Evolutionary conservation across 2,888 invertebrate species (phyloP), one percentile per base, ranked within the genome.

Genomic region (Xanthorhoe designata): DNA sequence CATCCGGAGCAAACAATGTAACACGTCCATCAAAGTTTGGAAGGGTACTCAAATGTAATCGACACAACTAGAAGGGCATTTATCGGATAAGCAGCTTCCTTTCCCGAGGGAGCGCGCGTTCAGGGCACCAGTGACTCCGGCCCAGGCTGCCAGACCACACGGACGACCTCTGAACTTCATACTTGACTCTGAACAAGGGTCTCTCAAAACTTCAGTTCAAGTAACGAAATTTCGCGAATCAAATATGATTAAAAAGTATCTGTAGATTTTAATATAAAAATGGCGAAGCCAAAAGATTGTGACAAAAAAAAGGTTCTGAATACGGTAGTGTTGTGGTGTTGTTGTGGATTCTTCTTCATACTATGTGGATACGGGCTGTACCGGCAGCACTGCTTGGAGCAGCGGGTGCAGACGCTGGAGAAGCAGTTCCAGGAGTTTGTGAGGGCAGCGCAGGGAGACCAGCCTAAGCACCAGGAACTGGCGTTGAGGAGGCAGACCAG

Each of bases 11-110:
- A 68, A 74, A 81, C 84, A 85, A 82, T 87, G 85, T 86, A 80
- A 85, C 88, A 88, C 90, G 90, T 90, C 90, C 84, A 90, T 91
- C 91, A 89, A 85, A 89, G 85, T 90, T 89, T 85, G 88, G 90
- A 88, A 89, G 90, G 89, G 89, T 89, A 85, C 88, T 86, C 84
- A 80, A 83, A 82, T 79, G 78, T 87, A 90, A 91, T 91, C 88
- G 89, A 85, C 90, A 84, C 89, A 89, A 90, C 89, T 86, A 87
- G 87, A 90, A 91, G 92, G 91, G 90, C 92, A 88, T 87, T 91
- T 90, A 92, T 80, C 88, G 84, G 88, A 90, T 91, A 85, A 82
- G 76, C 85, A 74, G 84, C 88, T 89, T 92, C 92, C 92, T 88
- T 89, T 92, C 92, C 89, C 91, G 90, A 84, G 91, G 87, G 88